These are phyloP conservation scores for Hypanus sabinus DNA, from an alignment of 2,113 vertebrate genomes.

Conservation along the genomic window DNA sequence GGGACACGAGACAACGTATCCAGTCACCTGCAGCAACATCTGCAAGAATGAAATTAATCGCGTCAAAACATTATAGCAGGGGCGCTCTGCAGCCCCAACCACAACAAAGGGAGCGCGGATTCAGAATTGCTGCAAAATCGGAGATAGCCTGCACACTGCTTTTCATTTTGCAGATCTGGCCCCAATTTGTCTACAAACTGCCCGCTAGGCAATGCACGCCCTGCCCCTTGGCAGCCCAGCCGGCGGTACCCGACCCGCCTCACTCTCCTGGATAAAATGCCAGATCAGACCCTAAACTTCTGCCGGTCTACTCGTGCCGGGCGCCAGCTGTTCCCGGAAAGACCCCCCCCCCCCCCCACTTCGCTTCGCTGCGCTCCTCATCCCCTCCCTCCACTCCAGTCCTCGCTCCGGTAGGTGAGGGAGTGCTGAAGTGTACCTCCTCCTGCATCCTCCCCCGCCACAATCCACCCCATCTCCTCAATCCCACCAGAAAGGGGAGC, in stretches of 20 bases:
- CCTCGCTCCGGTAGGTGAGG: too few relatives aligned
- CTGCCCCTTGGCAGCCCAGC: background rate
- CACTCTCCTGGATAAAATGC: too few relatives aligned
- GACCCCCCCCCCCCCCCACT: background rate
- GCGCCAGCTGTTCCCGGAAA: background rate
- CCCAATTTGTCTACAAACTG: background rate
- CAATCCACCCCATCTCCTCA: too few relatives aligned
- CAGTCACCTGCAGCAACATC: constrained; percentile 14
- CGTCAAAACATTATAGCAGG: background rate
- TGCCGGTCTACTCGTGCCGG: background rate
- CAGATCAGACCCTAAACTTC: background rate
- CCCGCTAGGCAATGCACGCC: background rate
- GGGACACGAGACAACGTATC: background rate
- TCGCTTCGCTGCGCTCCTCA: background rate
- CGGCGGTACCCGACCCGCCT: too few relatives aligned
- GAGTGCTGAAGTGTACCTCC: too few relatives aligned
- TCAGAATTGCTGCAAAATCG: background rate
- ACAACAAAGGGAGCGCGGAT: background rate
- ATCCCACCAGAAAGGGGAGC: too few relatives aligned
- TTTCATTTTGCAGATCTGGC: background rate
- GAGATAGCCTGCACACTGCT: too few relatives aligned
- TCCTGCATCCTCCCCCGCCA: too few relatives aligned
- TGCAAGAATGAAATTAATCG: constrained; percentile 6
- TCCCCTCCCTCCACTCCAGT: too few relatives aligned
- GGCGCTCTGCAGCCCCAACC: background rate